Base-by-base conservation (phyloP, 2,113 vertebrate species). In the Penelope pileata region DNA sequence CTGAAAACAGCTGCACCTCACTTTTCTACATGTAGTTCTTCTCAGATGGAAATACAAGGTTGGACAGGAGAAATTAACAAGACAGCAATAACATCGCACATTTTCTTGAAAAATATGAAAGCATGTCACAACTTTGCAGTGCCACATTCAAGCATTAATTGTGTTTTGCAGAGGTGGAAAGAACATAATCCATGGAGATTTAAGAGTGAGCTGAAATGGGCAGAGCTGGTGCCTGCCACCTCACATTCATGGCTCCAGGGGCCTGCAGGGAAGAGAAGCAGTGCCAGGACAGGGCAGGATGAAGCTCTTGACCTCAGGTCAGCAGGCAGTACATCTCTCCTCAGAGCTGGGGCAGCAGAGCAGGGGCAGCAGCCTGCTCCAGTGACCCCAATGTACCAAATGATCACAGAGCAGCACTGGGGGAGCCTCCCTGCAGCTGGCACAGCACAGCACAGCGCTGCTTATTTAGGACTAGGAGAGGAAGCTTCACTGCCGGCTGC, bases 371-470 rank as follows among this genome's bases (percentile, higher is more conserved):
- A 56, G 40, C 62, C 69, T 50, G 36, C 77, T 68, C 30, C 7
- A 11, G 34, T 3, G 53, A 38, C 47, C 34, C 40, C 29, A 12
- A 40, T 0, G 8, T 10, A n/a, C 1, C 5, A 24, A 18, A 11
- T 0, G 1, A 3, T 27, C 36, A 24, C 5, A 0, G 7, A 10
- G 17, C 1, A 0, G 11, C 36, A 70, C 3, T 0, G 13, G 11
- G 2, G 56, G 36, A 45, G 8, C 34, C 21, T 2, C 73, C 27
- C 47, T 3, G 34, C 29, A 64, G 48, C 26, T 34, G n/a, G 21
- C 58, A 15, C 56, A 59, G 56, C n/a, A 59, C 21, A 59, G 58
- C n/a, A 59, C 21, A 22, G 19, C 8, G 32, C 56, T 58, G n/a
- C n/a, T 23, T 24, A 14, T 34, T 32, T 30, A 54, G 8, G 51